phyloP scores from a whole-genome alignment of 2,888 invertebrate genomes.

The Hartigia nigra region DNA sequence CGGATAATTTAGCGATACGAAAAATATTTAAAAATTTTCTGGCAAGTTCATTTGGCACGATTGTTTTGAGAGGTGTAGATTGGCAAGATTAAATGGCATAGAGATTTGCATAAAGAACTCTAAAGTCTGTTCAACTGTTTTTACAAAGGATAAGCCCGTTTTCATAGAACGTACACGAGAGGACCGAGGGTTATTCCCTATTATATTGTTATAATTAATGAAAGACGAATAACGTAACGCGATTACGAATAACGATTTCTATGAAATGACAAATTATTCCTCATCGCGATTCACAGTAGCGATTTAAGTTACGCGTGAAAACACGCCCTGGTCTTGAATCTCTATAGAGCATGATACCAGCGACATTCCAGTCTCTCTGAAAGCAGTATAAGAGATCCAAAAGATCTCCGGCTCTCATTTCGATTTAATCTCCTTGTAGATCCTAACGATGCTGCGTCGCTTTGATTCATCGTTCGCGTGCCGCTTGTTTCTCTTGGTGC shows the following conservation, averaged over 20 bases:
- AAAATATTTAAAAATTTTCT: not conserved
- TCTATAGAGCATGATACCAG: not conserved
- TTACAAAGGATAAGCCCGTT: not conserved
- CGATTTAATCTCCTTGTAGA: not conserved
- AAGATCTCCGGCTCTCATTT: not conserved
- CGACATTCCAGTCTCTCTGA: not conserved
- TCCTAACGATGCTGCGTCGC: not conserved
- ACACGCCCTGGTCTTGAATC: not conserved
- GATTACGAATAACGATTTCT: not conserved
- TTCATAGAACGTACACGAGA: not conserved
- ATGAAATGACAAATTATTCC: not conserved
- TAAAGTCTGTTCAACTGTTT: not conserved
- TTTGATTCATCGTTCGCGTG: conserved; percentile 4
- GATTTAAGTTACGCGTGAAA: not conserved
- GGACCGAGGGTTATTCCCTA: not conserved
- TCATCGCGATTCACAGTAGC: not conserved
- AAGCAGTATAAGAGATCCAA: not conserved
- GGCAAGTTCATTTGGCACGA: not conserved
- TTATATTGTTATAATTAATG: not conserved
- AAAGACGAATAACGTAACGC: not conserved
- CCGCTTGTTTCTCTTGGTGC: not conserved
- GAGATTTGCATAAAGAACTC: not conserved
- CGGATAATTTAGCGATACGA: not conserved
- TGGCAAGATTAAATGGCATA: not conserved
- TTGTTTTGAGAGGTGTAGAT: not conserved